These are phyloP conservation scores for Microctenopoma lineatum DNA, from an alignment of 2,797 vertebrate genomes.

Conservation along the genomic window DNA sequence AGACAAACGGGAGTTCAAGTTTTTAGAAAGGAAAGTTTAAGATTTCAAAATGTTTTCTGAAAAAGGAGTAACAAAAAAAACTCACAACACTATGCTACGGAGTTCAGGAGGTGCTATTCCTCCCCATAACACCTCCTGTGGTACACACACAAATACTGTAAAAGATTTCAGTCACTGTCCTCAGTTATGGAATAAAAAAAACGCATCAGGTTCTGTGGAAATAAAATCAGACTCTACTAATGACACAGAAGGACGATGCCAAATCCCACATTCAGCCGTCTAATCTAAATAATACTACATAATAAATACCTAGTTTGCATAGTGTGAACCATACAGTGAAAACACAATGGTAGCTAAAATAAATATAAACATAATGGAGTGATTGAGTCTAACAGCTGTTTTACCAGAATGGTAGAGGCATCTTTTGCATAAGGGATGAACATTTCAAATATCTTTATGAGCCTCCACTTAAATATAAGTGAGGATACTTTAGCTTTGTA, in stretches of 20 bases:
- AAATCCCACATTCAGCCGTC: constrained; percentile 68
- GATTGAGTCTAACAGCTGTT: constrained; percentile 48
- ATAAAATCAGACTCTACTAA: constrained; percentile 45
- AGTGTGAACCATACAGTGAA: constrained; percentile 84
- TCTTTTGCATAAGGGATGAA: background rate
- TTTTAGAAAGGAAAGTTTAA: constrained; percentile 44
- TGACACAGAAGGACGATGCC: constrained; percentile 21
- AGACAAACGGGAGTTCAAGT: constrained; percentile 47
- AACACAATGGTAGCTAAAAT: constrained; percentile 80
- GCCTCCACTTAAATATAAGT: constrained; percentile 6
- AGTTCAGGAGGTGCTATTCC: background rate
- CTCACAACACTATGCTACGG: too few species aligned
- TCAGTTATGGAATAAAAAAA: constrained; percentile 36
- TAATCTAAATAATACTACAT: constrained; percentile 80
- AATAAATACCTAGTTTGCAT: constrained; percentile 95
- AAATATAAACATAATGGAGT: constrained; percentile 68
- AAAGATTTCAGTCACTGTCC: constrained; percentile 30
- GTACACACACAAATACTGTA: constrained; percentile 53
- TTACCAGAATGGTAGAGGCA: constrained; percentile 50
- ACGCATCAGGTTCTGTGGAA: constrained; percentile 55
- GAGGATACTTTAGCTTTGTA: background rate
- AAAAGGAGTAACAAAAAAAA: constrained; percentile 1
- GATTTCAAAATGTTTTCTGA: constrained; percentile 37
- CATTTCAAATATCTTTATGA: background rate
- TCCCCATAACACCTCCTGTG: too few species aligned